phyloP scores from a whole-genome alignment of 2,797 vertebrate genomes.

The Acrossocheilus fasciatus region DNA sequence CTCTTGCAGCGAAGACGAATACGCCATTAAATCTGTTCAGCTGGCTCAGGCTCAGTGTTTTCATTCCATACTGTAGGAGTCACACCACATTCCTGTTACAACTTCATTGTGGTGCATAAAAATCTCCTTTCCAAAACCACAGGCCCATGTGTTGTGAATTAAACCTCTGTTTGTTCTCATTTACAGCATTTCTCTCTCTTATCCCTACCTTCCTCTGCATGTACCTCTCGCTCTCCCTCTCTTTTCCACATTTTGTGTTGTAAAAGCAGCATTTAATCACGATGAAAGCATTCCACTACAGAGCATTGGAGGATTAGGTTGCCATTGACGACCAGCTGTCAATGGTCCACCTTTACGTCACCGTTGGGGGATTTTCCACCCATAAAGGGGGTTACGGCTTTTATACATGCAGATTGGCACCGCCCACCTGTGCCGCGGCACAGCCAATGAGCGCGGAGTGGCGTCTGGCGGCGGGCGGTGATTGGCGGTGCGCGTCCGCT shows the following conservation, averaged over 20 bases:
- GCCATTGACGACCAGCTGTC: conserved; percentile 86
- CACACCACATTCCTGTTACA: conserved; percentile 77
- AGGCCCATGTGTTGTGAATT: conserved; percentile 79
- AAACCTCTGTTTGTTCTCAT: conserved; percentile 77
- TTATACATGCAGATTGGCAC: conserved; percentile 52
- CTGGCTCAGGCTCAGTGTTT: conserved; percentile 71
- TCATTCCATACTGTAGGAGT: conserved; percentile 76
- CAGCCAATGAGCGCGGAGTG: conserved; percentile 34
- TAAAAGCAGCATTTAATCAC: conserved; percentile 64
- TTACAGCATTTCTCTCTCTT: conserved; percentile 70
- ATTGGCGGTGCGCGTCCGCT: conserved; percentile 17
- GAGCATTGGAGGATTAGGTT: conserved; percentile 80
- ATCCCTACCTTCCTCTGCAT: conserved; percentile 37
- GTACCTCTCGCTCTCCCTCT: conserved; percentile 26
- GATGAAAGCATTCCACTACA: conserved; percentile 71
- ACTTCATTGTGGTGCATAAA: conserved; percentile 74
- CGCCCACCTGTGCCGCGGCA: conserved; percentile 32
- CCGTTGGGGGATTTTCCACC: conserved; percentile 73
- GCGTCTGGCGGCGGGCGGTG: not conserved
- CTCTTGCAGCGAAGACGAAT: conserved; percentile 16
- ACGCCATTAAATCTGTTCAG: conserved; percentile 66
- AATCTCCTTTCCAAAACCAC: conserved; percentile 74
- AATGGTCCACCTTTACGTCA: conserved; percentile 81
- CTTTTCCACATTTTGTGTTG: conserved; percentile 61
- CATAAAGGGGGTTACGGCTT: conserved; percentile 45